Percentiles rank a stretch among this genome's conserved stretches.
Evolutionary conservation across 2,797 vertebrate species (phyloP).

Genomic region (Notolepis coatsorum): DNA sequence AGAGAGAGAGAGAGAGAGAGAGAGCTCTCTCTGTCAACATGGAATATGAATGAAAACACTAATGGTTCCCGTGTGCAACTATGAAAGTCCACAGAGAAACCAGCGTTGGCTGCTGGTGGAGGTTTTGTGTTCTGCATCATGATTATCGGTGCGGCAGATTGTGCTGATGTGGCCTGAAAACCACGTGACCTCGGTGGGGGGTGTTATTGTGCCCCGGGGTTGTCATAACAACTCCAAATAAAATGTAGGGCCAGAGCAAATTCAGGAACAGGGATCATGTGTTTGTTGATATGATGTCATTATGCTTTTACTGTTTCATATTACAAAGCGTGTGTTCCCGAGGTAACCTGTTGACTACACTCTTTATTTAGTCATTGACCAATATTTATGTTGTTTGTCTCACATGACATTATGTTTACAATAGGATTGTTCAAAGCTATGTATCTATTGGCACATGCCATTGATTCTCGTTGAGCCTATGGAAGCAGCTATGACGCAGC

Average conservation of each 20-base stretch:
- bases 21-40: background rate
- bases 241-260: background rate
- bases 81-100: background rate
- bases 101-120: background rate
- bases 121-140: background rate
- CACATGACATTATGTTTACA: background rate
- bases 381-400: background rate
- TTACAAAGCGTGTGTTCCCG: background rate
- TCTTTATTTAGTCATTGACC: no score
- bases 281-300: slow-evolving; percentile 4
- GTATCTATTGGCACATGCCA: background rate
- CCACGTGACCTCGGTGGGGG: background rate
- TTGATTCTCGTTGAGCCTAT: background rate
- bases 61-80: slow-evolving; percentile 10
- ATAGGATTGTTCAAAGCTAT: background rate
- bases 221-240: slow-evolving; percentile 5
- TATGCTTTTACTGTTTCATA: background rate
- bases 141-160: background rate
- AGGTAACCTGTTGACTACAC: no score
- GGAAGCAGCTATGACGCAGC: background rate
- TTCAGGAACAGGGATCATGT: background rate
- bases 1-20: background rate
- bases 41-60: slow-evolving; percentile 6
- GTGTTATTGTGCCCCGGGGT: background rate
- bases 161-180: background rate